Conservation (phyloP, 2,113 vertebrate species). For the Morone saxatilis region DNA sequence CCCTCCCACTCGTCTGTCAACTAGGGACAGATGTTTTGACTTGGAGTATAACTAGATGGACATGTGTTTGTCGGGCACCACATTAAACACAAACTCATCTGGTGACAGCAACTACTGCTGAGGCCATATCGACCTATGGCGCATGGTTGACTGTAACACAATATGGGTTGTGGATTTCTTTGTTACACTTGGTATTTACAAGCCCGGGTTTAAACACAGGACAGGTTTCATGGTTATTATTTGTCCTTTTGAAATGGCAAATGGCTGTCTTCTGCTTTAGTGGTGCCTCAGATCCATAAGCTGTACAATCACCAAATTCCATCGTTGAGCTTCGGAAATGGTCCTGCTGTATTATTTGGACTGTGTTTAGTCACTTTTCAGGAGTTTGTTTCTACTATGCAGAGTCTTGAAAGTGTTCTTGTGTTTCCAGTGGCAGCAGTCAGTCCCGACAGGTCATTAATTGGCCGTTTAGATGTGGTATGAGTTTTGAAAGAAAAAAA, state of each 20-base stretch:
- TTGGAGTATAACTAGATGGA: neutral
- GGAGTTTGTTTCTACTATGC: conserved; percentile 40
- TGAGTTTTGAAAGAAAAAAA: neutral
- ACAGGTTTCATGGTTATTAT: neutral
- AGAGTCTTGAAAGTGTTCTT: conserved; percentile 37
- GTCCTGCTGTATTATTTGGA: conserved; percentile 3
- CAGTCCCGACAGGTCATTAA: conserved; percentile 7
- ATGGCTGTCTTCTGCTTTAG: conserved; percentile 8
- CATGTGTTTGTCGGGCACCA: neutral
- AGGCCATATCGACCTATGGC: neutral
- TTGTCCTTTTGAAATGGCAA: conserved; percentile 14
- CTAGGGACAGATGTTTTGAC: conserved; percentile 9
- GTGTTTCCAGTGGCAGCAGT: conserved; percentile 20
- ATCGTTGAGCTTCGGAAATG: conserved; percentile 1
- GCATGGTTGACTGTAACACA: conserved; percentile 10
- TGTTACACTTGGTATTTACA: conserved; percentile 16
- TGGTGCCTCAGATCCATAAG: conserved; percentile 22
- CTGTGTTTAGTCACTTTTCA: conserved; percentile 28
- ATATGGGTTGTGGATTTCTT: conserved; percentile 1
- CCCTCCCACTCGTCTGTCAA: neutral
- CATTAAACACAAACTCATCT: conserved; percentile 5
- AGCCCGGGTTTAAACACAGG: conserved; percentile 24
- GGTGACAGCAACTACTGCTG: conserved; percentile 12
- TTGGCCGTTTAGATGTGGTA: conserved; percentile 12
- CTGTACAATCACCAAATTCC: conserved; percentile 29